Percentiles rank a stretch among this genome's conserved stretches.
Conservation (phyloP, 2,888 invertebrate species). For the Tryphoninae sp. region DNA sequence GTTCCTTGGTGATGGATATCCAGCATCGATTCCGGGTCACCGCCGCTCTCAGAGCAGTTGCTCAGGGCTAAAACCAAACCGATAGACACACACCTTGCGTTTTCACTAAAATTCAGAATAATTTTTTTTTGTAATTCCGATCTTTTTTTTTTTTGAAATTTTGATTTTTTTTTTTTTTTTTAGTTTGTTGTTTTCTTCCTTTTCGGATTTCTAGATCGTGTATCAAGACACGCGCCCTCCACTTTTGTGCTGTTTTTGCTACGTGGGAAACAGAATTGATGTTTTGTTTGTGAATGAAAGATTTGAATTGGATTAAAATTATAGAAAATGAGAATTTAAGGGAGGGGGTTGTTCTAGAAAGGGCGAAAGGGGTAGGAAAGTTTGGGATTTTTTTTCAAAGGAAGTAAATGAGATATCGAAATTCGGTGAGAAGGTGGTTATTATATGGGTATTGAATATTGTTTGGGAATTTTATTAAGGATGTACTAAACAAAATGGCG, state of each 20-base stretch:
- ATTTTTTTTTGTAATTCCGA: constrained; percentile 66
- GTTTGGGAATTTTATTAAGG: no score
- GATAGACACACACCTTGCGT: constrained; percentile 82
- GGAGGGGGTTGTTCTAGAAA: no score
- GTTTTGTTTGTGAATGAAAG: no score
- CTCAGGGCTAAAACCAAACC: constrained; percentile 82
- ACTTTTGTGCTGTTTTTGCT: neutral
- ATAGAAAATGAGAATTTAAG: no score
- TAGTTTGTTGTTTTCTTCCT: constrained; percentile 41
- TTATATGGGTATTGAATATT: no score
- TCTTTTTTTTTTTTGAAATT: constrained; percentile 54
- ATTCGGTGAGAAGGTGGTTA: no score
- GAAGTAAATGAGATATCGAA: no score
- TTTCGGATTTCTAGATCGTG: constrained; percentile 30
- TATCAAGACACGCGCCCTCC: neutral
- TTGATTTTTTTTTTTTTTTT: constrained; percentile 59
- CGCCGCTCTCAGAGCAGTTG: constrained; percentile 81
- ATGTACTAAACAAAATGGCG: no score
- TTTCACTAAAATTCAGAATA: constrained; percentile 73
- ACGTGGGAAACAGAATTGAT: neutral
- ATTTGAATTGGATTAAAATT: neutral
- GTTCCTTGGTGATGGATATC: constrained; percentile 80
- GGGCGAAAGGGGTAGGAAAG: no score
- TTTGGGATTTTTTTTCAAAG: no score
- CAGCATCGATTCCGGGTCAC: constrained; percentile 80